A percentile compares a stretch with the other conserved stretches of the same genome.
phyloP scores from a whole-genome alignment of 2,113 vertebrate species.

The Otus sunia region DNA sequence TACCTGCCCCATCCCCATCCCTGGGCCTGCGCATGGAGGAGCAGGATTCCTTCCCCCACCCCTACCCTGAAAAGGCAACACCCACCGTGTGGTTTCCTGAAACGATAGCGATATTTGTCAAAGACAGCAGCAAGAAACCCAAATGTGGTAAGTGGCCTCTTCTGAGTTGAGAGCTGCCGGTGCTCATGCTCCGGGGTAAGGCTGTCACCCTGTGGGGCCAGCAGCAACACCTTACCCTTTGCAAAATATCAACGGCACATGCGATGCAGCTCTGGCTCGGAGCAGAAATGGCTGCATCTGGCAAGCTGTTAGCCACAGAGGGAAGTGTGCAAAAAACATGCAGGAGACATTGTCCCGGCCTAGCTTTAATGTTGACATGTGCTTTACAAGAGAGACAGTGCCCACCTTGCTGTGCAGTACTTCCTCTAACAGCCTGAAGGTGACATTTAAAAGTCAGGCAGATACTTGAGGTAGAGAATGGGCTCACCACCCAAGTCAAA shows the following conservation, averaged over 20 bases:
- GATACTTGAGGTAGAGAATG: neutral
- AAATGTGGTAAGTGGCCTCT: neutral
- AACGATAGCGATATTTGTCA: neutral
- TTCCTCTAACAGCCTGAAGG: neutral
- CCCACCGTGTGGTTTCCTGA: slow-evolving; percentile 62
- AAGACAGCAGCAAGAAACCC: neutral
- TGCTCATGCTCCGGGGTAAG: neutral
- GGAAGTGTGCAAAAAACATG: neutral
- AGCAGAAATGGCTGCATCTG: neutral
- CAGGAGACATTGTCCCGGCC: neutral
- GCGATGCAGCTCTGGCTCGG: neutral
- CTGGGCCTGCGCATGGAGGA: neutral
- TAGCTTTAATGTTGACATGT: neutral
- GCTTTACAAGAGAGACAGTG: neutral
- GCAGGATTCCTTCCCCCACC: neutral
- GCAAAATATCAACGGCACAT: neutral
- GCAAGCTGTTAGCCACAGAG: neutral
- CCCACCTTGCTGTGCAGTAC: neutral
- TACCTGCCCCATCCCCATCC: neutral
- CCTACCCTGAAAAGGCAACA: neutral
- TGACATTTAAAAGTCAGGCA: neutral
- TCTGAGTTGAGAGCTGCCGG: neutral
- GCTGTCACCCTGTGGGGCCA: neutral
- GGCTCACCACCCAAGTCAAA: neutral
- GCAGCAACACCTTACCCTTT: neutral